Evolutionary conservation across 1,140 invertebrate genomes (phyloP).

Genomic region (Gonioctena quinquepunctata): DNA sequence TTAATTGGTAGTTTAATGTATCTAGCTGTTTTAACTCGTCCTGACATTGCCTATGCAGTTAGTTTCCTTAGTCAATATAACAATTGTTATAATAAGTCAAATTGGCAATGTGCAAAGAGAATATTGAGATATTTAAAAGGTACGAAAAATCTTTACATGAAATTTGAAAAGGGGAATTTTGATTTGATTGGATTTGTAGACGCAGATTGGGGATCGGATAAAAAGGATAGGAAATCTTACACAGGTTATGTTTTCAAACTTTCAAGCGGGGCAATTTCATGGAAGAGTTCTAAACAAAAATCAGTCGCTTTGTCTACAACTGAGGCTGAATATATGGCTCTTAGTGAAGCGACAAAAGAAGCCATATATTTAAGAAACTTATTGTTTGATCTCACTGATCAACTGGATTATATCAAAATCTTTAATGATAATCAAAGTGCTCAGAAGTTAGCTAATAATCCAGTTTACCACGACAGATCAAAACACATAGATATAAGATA

Average conservation of each 20-base stretch:
- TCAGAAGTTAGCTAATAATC: conserved; percentile 38
- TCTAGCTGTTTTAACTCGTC: conserved; percentile 53
- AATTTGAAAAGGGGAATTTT: conserved; percentile 15
- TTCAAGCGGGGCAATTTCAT: conserved; percentile 40
- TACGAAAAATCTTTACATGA: conserved; percentile 44
- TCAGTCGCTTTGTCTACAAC: conserved; percentile 51
- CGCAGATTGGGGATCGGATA: conserved; percentile 53
- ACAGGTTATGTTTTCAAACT: conserved; percentile 51
- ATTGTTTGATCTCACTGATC: conserved; percentile 37
- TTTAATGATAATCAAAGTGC: conserved; percentile 45
- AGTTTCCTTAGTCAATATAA: conserved; percentile 49
- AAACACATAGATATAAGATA: conserved; percentile 53
- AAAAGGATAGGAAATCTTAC: conserved; percentile 43
- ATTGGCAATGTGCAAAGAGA: conserved; percentile 55
- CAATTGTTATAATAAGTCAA: conserved; percentile 50
- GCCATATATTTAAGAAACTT: conserved; percentile 49
- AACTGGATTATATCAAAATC: conserved; percentile 18
- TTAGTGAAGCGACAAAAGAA: conserved; percentile 43
- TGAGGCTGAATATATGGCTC: conserved; percentile 54
- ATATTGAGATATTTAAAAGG: conserved; percentile 52
- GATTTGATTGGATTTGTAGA: conserved; percentile 52
- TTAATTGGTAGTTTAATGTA: conserved; percentile 56
- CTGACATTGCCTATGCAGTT: conserved; percentile 54
- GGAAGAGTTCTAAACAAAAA: conserved; percentile 48
- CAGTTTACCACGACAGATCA: conserved; percentile 36